Evolutionary conservation across 1,140 invertebrate genomes (phyloP).

Genomic region (Anthonomus grandis): DNA sequence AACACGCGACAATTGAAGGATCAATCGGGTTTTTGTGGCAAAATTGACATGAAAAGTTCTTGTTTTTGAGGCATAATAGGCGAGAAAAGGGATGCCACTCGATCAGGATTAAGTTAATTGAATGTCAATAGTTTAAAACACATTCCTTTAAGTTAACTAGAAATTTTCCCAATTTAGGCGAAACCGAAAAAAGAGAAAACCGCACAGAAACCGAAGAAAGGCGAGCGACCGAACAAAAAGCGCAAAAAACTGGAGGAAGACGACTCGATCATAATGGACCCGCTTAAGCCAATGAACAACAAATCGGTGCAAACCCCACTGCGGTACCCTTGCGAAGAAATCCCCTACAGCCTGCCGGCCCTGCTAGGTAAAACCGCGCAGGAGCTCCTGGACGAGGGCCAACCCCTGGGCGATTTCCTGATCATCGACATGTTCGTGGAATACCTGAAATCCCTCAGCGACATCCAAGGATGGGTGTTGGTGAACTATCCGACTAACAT

Average conservation of each 20-base stretch:
- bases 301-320: slow-evolving; percentile 53
- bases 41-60: too few species aligned
- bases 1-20: too few species aligned
- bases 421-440: slow-evolving; percentile 56
- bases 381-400: slow-evolving; percentile 53
- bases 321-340: slow-evolving; percentile 56
- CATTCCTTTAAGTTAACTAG: too few species aligned
- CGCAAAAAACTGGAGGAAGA: slow-evolving; percentile 12
- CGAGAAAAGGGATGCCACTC: too few species aligned
- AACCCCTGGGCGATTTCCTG: slow-evolving; percentile 54
- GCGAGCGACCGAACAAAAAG: slow-evolving; percentile 16
- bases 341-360: slow-evolving; percentile 50
- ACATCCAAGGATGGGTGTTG: slow-evolving; percentile 58
- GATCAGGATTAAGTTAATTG: too few species aligned
- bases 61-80: too few species aligned
- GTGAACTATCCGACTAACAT: slow-evolving; percentile 60
- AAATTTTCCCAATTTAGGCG: slow-evolving; percentile 16
- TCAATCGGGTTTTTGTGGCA: too few species aligned
- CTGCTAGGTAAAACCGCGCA: slow-evolving; percentile 56
- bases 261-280: background rate
- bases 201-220: slow-evolving; percentile 32
- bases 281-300: slow-evolving; percentile 5
- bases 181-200: slow-evolving; percentile 23
- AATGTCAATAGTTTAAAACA: too few species aligned
- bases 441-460: slow-evolving; percentile 54